Conservation (phyloP, 2,888 invertebrate species). For the Amblyteles armatorius region DNA sequence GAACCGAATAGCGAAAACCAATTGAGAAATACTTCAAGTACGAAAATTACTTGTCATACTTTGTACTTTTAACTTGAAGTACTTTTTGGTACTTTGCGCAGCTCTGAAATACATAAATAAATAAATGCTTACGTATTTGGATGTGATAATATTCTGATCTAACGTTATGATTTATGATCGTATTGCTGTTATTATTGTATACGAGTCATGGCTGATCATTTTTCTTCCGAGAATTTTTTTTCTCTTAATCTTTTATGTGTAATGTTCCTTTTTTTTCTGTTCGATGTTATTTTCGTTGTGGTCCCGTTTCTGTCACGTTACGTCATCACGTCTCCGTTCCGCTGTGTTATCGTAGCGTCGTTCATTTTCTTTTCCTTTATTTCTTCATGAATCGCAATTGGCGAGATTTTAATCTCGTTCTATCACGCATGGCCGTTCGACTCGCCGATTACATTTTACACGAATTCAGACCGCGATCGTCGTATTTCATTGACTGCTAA, state of each 20-base stretch:
- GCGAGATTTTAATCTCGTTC: slow-evolving; percentile 27
- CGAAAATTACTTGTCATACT: too few species aligned
- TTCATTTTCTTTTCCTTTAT: slow-evolving; percentile 25
- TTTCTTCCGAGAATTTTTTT: neutral
- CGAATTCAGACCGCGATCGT: neutral
- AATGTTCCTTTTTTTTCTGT: slow-evolving; percentile 47
- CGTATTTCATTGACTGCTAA: neutral
- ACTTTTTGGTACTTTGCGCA: too few species aligned
- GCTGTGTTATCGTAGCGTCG: neutral
- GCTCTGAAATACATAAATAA: too few species aligned
- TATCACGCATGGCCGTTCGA: slow-evolving; percentile 37
- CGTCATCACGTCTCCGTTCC: neutral
- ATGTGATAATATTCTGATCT: too few species aligned
- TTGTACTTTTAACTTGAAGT: too few species aligned
- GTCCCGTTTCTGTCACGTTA: neutral
- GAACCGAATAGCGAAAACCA: too few species aligned
- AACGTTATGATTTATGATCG: too few species aligned
- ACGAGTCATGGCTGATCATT: neutral
- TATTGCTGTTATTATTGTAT: too few species aligned
- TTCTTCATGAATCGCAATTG: slow-evolving; percentile 1
- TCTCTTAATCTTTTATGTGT: neutral
- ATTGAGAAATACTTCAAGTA: too few species aligned
- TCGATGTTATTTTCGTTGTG: slow-evolving; percentile 16
- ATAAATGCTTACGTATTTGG: too few species aligned
- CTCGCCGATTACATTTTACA: neutral